Base-by-base conservation (phyloP, 2,113 vertebrate genomes). In the Aphyosemion australe region DNA sequence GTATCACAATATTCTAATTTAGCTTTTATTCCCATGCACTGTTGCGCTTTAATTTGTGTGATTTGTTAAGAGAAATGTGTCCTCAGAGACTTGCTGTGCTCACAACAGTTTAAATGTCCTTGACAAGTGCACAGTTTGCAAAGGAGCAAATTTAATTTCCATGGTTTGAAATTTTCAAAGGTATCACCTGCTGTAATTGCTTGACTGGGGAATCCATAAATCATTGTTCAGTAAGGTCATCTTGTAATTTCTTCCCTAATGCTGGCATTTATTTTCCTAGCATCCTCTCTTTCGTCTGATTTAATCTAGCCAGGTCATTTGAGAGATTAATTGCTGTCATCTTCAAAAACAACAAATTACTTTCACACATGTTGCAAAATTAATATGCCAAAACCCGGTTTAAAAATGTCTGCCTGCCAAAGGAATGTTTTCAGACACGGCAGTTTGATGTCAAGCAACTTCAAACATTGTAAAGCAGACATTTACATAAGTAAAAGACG, bases 151-250 rank as follows among this genome's bases (percentile, higher is more conserved):
- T 89, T 87, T 91, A 88, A 93, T 90, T 91, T 89, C 78, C 85
- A 82, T 82, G 86, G 85, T 86, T 90, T 86, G 84, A 85, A 88
- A 87, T 90, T 87, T n/a, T 91, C 87, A 90, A 91, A 93, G 89
- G 88, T 87, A 84, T 87, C 87, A 88, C 84, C 85, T 88, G 84
- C 86, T 87, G 89, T 91, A 93, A 93, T 93, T 92, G 90, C 89
- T 84, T 77, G 84, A 85, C 86, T 72, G 69, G 70, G 81, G 85
- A 78, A 91, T 92, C 87, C 89, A 93, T 93, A 91, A 92, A 93
- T 93, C 91, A 93, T 87, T 87, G 81, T 84, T 90, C 83, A 83
- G 79, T 92, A 90, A 92, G 91, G 91, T 92, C 90, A 92, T 92
- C 87, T 84, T 86, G 88, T 91, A 90, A 91, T 88, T 91, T 86